A percentile compares a stretch with the other conserved stretches of the same genome.
phyloP scores from a whole-genome alignment of 2,888 invertebrate genomes.

The Apotomis betuletana region DNA sequence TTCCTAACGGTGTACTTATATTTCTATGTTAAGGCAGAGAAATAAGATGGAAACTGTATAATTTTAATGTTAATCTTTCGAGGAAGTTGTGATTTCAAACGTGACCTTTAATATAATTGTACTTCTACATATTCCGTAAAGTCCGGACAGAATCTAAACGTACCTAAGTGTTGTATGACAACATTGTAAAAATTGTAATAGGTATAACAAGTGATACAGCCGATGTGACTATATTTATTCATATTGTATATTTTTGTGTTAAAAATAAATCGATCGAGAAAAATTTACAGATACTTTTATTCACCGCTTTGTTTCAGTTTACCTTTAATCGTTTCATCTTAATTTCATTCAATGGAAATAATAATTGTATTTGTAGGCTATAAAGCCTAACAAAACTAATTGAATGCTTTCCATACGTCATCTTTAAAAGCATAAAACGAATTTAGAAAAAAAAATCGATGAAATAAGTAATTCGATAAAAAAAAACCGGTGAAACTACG shows the following conservation, averaged over 20 bases:
- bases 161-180: conserved; percentile 67
- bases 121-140: conserved; percentile 11
- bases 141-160: conserved; percentile 15
- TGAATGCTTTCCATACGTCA: too few species aligned
- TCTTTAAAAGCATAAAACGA: too few species aligned
- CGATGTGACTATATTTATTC: conserved; percentile 81
- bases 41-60: too few species aligned
- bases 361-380: too few species aligned
- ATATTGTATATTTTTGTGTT: conserved; percentile 83
- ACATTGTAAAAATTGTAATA: conserved; percentile 73
- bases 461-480: too few species aligned
- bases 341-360: too few species aligned
- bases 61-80: not conserved
- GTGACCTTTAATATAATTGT: conserved; percentile 5
- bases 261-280: conserved; percentile 75
- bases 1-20: too few species aligned
- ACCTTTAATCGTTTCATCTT: too few species aligned
- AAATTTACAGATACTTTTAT: conserved; percentile 44
- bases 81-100: not conserved
- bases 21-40: too few species aligned
- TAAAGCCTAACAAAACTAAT: not conserved
- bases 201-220: conserved; percentile 73
- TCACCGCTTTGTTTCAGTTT: not conserved
- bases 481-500: too few species aligned
- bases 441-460: too few species aligned